Evolutionary conservation across 2,113 vertebrate genomes (phyloP), one percentile per base, ranked within the genome.

Genomic region (Dendrocopos noguchii): DNA sequence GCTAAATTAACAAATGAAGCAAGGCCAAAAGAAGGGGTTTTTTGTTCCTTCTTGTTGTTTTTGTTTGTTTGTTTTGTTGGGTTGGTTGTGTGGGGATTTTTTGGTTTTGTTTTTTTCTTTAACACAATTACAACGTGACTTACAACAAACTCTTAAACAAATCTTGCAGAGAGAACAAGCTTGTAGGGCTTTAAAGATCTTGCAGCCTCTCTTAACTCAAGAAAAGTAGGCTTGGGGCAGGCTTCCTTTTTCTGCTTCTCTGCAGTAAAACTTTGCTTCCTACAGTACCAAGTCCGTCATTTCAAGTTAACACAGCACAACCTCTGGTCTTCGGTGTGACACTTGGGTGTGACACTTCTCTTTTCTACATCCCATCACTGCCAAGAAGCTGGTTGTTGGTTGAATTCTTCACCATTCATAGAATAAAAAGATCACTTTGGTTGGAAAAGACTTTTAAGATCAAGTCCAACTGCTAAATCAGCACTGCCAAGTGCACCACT

Each of bases 221-320:
- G 64, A 63, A 90, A 73, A 19, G 2, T 10, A 68, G 10, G 25
- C 66, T 57, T 68, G 46, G 9, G 33, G 12, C 57, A 92, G 25
- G 60, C 2, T 87, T 52, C 19, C 66, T 42, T 34, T 44, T 16
- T 9, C 10, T 70, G 42, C 47, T 47, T 33, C 39, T 55, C 53
- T 64, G 22, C 47, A 59, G 42, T 12, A 39, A 67, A 57, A 28
- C 60, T 19, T 11, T 36, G 50, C 13, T 80, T 46, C 59, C 60
- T 50, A 28, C 53, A 50, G 22, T 8, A 61, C 34, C 4, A 1
- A 87, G 24, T 56, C 5, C 0, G 0, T 39, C 59, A 55, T 6
- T 67, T 3, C 19, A 72, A 19, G 53, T 27, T 66, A 44, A 53
- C 63, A 39, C 11, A 36, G 59, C 6, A 5, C 28, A 33, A 74